These are phyloP conservation scores for Tapirus terrestris DNA, from an alignment of 2,113 vertebrate species.

Conservation along the genomic window DNA sequence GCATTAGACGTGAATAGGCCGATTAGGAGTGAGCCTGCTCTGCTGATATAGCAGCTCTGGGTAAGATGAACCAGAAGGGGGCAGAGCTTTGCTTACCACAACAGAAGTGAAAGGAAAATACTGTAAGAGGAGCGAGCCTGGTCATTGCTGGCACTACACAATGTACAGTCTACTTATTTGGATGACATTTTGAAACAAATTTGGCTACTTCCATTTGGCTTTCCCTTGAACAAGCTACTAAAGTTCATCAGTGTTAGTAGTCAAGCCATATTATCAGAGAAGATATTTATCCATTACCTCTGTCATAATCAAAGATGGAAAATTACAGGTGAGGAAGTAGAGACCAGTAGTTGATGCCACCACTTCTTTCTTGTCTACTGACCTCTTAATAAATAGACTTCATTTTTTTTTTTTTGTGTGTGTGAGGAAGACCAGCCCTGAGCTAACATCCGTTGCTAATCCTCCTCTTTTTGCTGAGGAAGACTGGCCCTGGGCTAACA, in stretches of 20 bases:
- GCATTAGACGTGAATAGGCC: neutral
- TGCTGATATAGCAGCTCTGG: neutral
- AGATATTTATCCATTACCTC: neutral
- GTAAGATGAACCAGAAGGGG: neutral
- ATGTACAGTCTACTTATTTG: neutral
- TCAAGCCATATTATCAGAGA: neutral
- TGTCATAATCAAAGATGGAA: neutral
- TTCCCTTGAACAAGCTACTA: constrained; percentile 14
- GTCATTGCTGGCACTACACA: neutral
- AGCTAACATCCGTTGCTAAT: no score
- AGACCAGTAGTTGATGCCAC: neutral
- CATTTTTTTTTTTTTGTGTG: neutral
- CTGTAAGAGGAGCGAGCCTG: neutral
- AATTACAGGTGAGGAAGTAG: neutral
- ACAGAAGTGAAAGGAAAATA: neutral
- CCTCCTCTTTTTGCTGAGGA: no score
- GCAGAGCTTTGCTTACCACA: neutral
- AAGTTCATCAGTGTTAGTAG: neutral
- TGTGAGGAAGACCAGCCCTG: no score
- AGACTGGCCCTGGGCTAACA: no score
- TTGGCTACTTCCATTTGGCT: neutral
- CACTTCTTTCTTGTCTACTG: neutral
- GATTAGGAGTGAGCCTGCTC: neutral
- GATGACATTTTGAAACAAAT: neutral
- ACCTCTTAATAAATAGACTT: constrained; percentile 19